Evolutionary conservation across 1,140 invertebrate genomes (phyloP), one percentile per base, ranked within the genome.

Genomic region (Araneus ventricosus): DNA sequence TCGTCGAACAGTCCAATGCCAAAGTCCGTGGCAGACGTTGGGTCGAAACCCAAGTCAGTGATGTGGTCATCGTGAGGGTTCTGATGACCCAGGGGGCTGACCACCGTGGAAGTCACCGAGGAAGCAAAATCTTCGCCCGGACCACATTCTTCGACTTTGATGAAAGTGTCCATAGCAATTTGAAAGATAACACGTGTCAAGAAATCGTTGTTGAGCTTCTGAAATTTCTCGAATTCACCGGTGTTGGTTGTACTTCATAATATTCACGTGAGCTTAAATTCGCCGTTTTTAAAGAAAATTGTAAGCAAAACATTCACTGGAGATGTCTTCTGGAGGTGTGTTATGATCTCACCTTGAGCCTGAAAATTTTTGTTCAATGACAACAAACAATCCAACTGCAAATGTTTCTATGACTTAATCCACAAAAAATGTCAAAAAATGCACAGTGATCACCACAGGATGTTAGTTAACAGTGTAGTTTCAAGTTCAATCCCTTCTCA

Each of bases 81-180:
- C 27, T 52, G 75, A 45, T 93, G 84, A 39, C 85, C 92, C 70
- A 89, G 75, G 59, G 92, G 92, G 75, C 92, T 89, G 75, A 89
- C 86, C 57, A 93, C 92, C n/a, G 92, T 93, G 57, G 92, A 93
- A 37, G 92, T 89, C 17, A 93, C 92, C 34, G 92, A 85, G 14
- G 92, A 93, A n/a, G 37, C 87, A 45, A 89, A 88, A 75, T 93
- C 92, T n/a, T 89, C 92, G 27, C 84, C 91, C 27, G 75, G 30
- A 22, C 92, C 92, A 70, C 92, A 93, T 63, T 93, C 92, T 57
- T 93, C 92, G 34, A 93, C 92, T 70, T 93, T 93, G 59, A 93
- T 93, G 75, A 84, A 93, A 93, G 75, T n/a, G 92, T 93, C 92
- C 92, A 93, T 93, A 67, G 70, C 75, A 88, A 70, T 82, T 27